Conservation (phyloP, 2,888 invertebrate genomes). For the Hemaris fuciformis region DNA sequence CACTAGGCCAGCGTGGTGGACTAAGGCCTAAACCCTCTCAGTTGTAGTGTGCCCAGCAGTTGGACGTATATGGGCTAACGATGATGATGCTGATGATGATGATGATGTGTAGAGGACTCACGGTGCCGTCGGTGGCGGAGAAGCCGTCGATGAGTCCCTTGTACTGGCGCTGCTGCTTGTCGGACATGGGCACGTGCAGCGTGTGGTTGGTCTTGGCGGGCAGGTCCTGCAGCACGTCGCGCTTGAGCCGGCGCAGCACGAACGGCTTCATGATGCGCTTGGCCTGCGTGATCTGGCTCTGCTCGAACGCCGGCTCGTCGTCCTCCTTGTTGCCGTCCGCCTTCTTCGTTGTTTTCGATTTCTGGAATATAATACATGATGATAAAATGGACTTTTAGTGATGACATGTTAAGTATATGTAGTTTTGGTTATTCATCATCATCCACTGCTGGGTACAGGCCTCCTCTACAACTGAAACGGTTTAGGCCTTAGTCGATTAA, state of each 20-base stretch:
- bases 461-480: too few species aligned
- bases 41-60: too few species aligned
- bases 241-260: conserved; percentile 92
- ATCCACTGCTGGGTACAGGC: too few species aligned
- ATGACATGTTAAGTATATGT: too few species aligned
- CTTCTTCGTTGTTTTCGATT: conserved; percentile 79
- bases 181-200: conserved; percentile 83
- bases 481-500: too few species aligned
- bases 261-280: conserved; percentile 98
- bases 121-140: conserved; percentile 82
- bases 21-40: too few species aligned
- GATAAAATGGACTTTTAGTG: too few species aligned
- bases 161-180: conserved; percentile 88
- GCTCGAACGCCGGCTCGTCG: conserved; percentile 90
- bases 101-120: conserved; percentile 49
- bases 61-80: too few species aligned
- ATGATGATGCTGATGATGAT: too few species aligned
- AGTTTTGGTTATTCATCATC: too few species aligned
- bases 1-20: too few species aligned
- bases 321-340: conserved; percentile 74
- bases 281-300: conserved; percentile 94
- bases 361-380: too few species aligned
- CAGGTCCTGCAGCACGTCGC: conserved; percentile 91
- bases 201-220: conserved; percentile 90
- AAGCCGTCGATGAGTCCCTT: conserved; percentile 86